phyloP scores from a whole-genome alignment of 2,113 vertebrate genomes.

The Ia io region DNA sequence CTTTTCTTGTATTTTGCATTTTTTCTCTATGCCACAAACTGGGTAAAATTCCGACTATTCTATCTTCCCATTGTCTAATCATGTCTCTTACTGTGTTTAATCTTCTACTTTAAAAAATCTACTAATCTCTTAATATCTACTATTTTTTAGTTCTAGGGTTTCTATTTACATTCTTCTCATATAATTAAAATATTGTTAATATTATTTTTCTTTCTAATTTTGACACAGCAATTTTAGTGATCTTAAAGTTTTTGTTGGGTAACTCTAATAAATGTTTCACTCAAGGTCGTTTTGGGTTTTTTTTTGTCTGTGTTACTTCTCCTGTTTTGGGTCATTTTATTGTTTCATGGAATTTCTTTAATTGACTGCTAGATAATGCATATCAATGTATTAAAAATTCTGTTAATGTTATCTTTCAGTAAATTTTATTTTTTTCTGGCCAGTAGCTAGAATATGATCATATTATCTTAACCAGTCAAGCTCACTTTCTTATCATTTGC shows the following conservation, averaged over 20 bases:
- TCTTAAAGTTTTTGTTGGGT: not conserved
- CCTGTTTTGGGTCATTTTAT: not conserved
- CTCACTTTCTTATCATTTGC: not conserved
- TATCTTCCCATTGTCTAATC: conserved; percentile 4
- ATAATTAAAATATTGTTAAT: not conserved
- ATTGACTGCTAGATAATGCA: not conserved
- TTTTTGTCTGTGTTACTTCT: not conserved
- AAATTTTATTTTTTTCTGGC: not conserved
- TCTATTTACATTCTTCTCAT: not conserved
- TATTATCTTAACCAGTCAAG: not conserved
- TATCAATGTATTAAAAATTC: not conserved
- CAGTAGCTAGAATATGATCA: not conserved
- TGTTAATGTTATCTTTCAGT: not conserved
- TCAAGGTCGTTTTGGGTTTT: not conserved
- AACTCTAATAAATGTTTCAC: not conserved
- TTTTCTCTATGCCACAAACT: not conserved
- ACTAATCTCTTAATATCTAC: not conserved
- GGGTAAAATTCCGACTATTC: not conserved
- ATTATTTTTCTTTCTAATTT: not conserved
- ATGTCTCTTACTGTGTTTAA: conserved; percentile 31
- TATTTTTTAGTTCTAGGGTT: not conserved
- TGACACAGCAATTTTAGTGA: not conserved
- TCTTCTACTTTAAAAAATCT: not conserved
- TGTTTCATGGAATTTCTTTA: not conserved
- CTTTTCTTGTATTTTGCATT: not conserved